Conservation (phyloP, 2,797 vertebrate species). For the Helicolenus hilgendorfi region DNA sequence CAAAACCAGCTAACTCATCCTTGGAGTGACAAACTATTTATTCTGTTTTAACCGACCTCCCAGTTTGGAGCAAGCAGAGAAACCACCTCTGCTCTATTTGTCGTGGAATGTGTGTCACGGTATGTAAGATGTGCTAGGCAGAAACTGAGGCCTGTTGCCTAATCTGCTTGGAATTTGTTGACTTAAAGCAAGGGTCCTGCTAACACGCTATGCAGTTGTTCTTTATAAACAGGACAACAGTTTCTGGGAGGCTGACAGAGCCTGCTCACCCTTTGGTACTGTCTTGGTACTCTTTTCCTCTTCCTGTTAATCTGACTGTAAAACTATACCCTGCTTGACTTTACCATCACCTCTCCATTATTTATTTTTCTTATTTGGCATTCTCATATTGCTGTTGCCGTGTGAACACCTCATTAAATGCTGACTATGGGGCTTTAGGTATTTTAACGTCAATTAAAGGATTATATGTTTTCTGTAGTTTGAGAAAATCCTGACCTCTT, state of each 20-base stretch:
- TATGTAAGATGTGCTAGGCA: conserved; percentile 82
- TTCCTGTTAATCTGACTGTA: conserved; percentile 17
- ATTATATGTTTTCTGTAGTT: conserved; percentile 53
- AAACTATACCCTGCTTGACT: conserved; percentile 12
- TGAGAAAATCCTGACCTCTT: conserved; percentile 61
- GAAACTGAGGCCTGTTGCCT: conserved; percentile 85
- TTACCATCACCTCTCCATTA: not conserved
- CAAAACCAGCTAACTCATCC: conserved; percentile 28
- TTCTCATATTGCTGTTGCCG: conserved; percentile 1
- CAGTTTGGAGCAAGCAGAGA: conserved; percentile 48
- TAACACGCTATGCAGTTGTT: conserved; percentile 81
- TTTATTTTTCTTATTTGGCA: not conserved
- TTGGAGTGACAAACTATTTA: conserved; percentile 37
- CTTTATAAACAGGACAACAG: conserved; percentile 81
- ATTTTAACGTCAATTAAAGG: conserved; percentile 62
- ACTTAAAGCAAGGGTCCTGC: conserved; percentile 77
- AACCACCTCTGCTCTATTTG: conserved; percentile 75
- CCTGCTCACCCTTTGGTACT: conserved; percentile 23
- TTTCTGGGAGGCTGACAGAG: conserved; percentile 66
- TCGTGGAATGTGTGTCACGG: conserved; percentile 82
- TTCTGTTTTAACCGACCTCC: conserved; percentile 45
- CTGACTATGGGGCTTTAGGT: conserved; percentile 21
- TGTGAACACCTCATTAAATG: conserved; percentile 41
- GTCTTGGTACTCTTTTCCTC: not conserved
- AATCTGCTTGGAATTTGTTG: conserved; percentile 89